Conservation (phyloP, 2,113 vertebrate species). For the Tragelaphus scriptus region DNA sequence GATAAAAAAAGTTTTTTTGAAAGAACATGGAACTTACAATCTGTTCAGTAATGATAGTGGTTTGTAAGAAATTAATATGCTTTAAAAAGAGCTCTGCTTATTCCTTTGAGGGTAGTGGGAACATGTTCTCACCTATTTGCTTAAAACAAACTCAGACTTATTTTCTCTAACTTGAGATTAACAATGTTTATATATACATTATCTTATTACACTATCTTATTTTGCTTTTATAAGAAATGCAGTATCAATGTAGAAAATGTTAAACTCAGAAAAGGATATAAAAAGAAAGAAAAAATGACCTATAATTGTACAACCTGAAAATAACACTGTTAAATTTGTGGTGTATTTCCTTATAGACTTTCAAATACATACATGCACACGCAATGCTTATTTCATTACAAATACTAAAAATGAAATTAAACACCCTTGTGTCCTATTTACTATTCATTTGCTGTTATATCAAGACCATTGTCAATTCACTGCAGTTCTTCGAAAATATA, state of each 20-base stretch:
- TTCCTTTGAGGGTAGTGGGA: background rate
- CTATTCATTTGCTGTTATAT: background rate
- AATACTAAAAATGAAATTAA: background rate
- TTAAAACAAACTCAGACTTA: background rate
- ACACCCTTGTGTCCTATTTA: background rate
- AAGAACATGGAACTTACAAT: background rate
- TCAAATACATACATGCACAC: background rate
- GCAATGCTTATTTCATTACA: background rate
- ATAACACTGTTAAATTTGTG: background rate
- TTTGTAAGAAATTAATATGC: background rate
- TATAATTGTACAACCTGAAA: background rate
- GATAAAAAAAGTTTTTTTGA: background rate
- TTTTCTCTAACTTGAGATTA: background rate
- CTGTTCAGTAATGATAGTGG: background rate
- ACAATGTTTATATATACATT: background rate
- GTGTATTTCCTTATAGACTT: background rate
- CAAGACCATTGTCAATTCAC: background rate
- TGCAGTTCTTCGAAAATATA: background rate
- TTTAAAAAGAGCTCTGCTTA: conserved; percentile 10
- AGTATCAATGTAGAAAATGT: background rate
- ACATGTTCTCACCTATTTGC: background rate
- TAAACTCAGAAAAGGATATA: background rate
- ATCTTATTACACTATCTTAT: background rate
- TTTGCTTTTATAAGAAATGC: background rate
- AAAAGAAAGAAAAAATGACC: background rate